Base-by-base conservation (phyloP, 2,888 invertebrate species). In the Lepidonotus clava region DNA sequence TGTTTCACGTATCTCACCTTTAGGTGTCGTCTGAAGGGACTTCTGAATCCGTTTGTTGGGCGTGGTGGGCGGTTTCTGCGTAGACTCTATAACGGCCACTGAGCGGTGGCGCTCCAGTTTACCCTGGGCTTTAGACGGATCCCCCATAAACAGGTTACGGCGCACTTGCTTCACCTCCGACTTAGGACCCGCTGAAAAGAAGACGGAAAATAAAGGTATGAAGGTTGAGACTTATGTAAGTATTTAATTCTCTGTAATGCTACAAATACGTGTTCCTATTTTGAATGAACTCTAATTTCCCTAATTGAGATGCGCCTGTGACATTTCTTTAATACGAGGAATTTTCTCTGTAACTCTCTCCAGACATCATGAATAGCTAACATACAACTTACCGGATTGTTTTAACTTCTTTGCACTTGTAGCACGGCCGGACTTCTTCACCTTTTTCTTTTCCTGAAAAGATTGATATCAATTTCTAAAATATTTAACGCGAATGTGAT, bases 71-170 rank as follows among this genome's bases (percentile, higher is more conserved):
- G 53, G 5, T 8, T 24, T 18, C 2, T 18, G n/a, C 34, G 38
- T 38, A 8, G 86, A 87, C 84, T 92, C 90, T 91, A 91, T 91
- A 5, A 91, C 90, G 76, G 91, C 91, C 5, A 92, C 91, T 14
- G 92, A 92, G 83, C 91, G 91, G 36, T 91, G 87, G 56, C 91
- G 88, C 84, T 91, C 91, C 38, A 91, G 86, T 67, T 91, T 91
- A 8, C 83, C 86, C 51, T 83, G 87, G 1, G 46, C 80, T 21
- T 41, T 46, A 18, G 80, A 5, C 24, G 4, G 46, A n/a, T 88
- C 90, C n/a, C 88, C 86, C 71, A 87, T 87, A 66, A 90, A 90
- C 56, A 90, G 83, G 66, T 89, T 90, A 8, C 90, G 71, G 8
- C 90, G 71, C 14, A 88, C 87, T 5, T 36, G 88, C 61, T 87